A percentile compares a stretch with the other conserved stretches of the same genome.
phyloP scores from a whole-genome alignment of 2,888 invertebrate genomes.

The Gastracanthus pulcherrimus region DNA sequence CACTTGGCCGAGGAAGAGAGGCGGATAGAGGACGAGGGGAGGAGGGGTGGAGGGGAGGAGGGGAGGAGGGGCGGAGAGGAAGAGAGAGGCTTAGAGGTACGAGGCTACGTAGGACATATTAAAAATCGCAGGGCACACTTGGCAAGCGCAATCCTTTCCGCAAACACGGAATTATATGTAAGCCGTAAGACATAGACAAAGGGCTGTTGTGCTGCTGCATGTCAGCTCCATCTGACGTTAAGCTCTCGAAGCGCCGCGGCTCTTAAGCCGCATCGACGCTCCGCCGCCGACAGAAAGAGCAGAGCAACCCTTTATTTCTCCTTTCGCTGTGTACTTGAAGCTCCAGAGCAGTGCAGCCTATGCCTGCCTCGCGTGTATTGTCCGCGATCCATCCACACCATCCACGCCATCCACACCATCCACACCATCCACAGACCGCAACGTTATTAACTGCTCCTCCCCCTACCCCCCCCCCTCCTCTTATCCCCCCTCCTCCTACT shows the following conservation, averaged over 20 bases:
- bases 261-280: conserved; percentile 74
- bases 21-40: no score
- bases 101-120: conserved; percentile 72
- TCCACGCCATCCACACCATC: no score
- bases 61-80: no score
- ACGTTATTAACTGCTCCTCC: conserved; percentile 11
- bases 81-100: conserved; percentile 60
- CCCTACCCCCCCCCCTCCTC: conserved; percentile 18
- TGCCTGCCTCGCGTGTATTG: no score
- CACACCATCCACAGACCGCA: no score
- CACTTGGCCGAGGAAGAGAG: no score
- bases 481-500: conserved; percentile 24
- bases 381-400: no score
- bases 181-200: conserved; percentile 81
- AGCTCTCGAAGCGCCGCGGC: conserved; percentile 70
- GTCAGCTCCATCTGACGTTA: conserved; percentile 61
- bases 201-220: conserved; percentile 61
- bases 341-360: no score
- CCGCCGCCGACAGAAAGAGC: conserved; percentile 1
- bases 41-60: no score
- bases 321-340: conserved; percentile 12
- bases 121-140: conserved; percentile 74
- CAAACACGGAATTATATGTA: conserved; percentile 83
- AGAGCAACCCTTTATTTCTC: conserved; percentile 49
- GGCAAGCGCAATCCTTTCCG: conserved; percentile 79